Evolutionary conservation across 2,113 vertebrate species (phyloP).

Genomic region (Actenoides lindsayi): DNA sequence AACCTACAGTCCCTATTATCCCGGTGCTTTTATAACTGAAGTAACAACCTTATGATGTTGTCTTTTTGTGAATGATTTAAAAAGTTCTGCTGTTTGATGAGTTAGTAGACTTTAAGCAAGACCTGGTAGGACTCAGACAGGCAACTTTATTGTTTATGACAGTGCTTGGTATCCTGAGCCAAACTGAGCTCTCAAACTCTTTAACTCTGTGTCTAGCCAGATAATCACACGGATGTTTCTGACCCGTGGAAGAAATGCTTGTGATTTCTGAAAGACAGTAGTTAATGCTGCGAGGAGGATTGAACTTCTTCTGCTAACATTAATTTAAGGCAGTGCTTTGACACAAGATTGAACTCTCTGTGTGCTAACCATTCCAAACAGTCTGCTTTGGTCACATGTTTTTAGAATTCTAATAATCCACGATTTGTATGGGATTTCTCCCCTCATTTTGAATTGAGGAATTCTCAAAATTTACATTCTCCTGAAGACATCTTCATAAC

Average conservation of each 20-base stretch:
- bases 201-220: background rate
- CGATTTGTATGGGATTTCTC: background rate
- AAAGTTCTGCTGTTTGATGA: background rate
- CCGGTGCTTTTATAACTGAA: background rate
- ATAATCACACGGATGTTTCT: background rate
- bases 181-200: background rate
- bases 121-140: background rate
- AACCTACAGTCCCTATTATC: background rate
- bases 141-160: slow-evolving; percentile 29
- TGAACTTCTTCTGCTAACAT: background rate
- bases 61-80: slow-evolving; percentile 1
- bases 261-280: background rate
- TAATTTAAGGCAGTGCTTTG: background rate
- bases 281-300: background rate
- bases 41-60: background rate
- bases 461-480: background rate
- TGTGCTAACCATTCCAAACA: background rate
- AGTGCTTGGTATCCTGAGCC: background rate
- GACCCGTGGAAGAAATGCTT: background rate
- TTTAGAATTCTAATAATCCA: background rate
- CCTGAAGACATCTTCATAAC: background rate
- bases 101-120: slow-evolving; percentile 27
- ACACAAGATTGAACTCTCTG: background rate
- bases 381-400: background rate
- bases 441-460: background rate